Base-by-base conservation (phyloP, 2,113 vertebrate species). In the Microcebus griseorufus region DNA sequence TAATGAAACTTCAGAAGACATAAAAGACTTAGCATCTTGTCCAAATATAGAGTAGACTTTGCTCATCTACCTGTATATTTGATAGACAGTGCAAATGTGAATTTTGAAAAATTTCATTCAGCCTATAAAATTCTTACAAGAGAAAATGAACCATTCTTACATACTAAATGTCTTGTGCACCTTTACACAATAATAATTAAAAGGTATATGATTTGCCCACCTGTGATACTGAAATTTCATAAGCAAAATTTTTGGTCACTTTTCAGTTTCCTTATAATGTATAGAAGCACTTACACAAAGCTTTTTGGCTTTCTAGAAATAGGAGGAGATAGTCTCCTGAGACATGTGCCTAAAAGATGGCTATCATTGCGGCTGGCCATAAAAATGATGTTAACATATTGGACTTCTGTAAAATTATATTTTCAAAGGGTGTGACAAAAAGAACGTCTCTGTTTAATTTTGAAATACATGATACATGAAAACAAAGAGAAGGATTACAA, bases 171-270 rank as follows among this genome's bases (percentile, higher is more conserved):
- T 45, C 45, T 67, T 88, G 17, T 2, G 67, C 10, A 73, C 29
- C 1, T 67, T 72, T 78, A 72, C 1, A 62, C 4, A 75, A 51
- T 16, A 37, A 64, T 65, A 22, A 17, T 34, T n/a, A 72, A 83
- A 85, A 64, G 16, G 17, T 11, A 53, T 2, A 20, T 78, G 67
- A 72, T 82, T 72, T 89, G 11, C 13, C 64, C 34, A 73, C 23
- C 9, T 79, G 10, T 62, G 69, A 73, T 62, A 72, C 16, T 87
- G 27, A 53, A 12, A 37, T 67, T 79, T 79, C 37, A 45, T 29
- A 84, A 83, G 83, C 51, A 80, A 90, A 94, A 5, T 37, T 88
- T 93, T 18, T 16, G 90, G 69, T 84, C n/a, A 90, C 37, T 94
- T 92, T 78, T 45, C 23, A 72, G 58, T 79, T 96, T 78, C 7